Conservation (phyloP, 1,140 invertebrate genomes). For the Teleopsis dalmanni region DNA sequence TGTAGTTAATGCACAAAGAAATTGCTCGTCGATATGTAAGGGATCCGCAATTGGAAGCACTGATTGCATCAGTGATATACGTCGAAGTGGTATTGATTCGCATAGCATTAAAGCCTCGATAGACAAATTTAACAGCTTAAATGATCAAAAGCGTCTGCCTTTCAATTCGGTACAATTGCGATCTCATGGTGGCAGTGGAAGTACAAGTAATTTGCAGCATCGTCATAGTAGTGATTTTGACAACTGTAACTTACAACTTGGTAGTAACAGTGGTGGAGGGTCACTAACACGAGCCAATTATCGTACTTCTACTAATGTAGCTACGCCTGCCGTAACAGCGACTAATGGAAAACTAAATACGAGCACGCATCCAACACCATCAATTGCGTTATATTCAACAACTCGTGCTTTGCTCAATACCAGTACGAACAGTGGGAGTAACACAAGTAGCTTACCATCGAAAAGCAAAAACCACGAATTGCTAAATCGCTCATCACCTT, state of each 20-base stretch:
- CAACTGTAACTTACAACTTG: conserved; percentile 10
- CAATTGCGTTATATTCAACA: neutral
- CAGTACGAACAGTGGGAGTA: conserved; percentile 5
- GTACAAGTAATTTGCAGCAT: conserved; percentile 34
- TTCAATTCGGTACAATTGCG: conserved; percentile 10
- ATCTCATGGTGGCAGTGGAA: conserved; percentile 15
- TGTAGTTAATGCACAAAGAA: neutral
- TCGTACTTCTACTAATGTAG: conserved; percentile 8
- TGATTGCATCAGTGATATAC: neutral
- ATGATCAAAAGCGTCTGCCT: conserved; percentile 23
- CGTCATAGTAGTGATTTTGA: conserved; percentile 29
- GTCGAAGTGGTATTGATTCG: conserved; percentile 29
- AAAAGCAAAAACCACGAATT: conserved; percentile 1
- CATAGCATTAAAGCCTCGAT: conserved; percentile 40
- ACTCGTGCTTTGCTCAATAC: neutral
- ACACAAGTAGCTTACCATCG: conserved; percentile 8
- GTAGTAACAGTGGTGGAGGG: conserved; percentile 20
- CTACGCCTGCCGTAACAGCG: conserved; percentile 2
- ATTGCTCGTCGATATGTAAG: neutral
- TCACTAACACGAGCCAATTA: conserved; percentile 31
- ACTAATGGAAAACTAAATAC: conserved; percentile 9
- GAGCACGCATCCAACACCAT: conserved; percentile 2
- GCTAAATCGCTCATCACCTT: neutral
- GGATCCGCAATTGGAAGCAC: no score
- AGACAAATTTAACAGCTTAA: conserved; percentile 39